Evolutionary conservation across 2,888 invertebrate genomes (phyloP).

Genomic region (Syrista parreyssii): DNA sequence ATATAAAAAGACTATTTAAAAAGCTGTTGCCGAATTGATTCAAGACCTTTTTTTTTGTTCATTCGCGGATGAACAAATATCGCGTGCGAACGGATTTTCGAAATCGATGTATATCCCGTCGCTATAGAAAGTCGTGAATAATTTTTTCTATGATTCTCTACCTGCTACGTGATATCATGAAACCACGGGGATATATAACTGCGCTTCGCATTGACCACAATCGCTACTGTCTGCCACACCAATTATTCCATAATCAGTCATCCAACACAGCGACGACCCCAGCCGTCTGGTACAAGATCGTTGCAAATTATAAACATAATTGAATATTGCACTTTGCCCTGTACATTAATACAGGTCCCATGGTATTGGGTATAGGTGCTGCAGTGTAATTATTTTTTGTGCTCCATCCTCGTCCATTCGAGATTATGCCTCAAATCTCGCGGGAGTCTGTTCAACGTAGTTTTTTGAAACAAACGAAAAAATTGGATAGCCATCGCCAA

Average conservation of each 20-base stretch:
- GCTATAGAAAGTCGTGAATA: background rate
- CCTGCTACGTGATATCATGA: slow-evolving; percentile 5
- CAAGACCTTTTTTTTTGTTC: background rate
- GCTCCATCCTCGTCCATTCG: background rate
- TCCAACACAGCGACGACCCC: slow-evolving; percentile 11
- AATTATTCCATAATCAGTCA: slow-evolving; percentile 37
- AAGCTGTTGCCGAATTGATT: background rate
- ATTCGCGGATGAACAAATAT: background rate
- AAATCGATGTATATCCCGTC: background rate
- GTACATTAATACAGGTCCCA: background rate
- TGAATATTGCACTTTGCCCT: slow-evolving; percentile 2
- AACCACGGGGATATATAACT: slow-evolving; percentile 8
- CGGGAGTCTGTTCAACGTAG: background rate
- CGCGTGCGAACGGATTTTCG: background rate
- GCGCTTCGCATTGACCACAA: slow-evolving; percentile 16
- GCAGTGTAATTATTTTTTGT: background rate
- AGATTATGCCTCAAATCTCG: background rate
- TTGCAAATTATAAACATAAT: slow-evolving; percentile 29
- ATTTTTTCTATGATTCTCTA: background rate
- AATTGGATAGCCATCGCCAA: background rate
- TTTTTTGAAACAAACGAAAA: background rate
- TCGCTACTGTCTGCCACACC: slow-evolving; percentile 22
- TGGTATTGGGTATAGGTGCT: background rate
- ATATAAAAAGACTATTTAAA: background rate
- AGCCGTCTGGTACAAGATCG: slow-evolving; percentile 3